Evolutionary conservation across 2,888 invertebrate species (phyloP), one percentile per base, ranked within the genome.

Genomic region (Ormyrus rosae): DNA sequence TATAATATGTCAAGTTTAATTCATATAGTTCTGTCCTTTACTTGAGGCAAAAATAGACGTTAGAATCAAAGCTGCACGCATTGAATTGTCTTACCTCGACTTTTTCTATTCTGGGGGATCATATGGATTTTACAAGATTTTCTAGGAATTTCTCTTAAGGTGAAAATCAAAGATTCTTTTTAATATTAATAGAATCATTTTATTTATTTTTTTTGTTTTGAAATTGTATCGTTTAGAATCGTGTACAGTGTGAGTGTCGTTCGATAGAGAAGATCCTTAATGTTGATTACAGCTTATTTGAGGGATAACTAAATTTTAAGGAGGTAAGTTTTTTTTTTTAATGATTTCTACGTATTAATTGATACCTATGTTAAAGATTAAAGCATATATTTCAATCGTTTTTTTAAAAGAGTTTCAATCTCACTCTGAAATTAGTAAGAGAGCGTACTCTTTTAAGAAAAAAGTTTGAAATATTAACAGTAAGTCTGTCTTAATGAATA

Each of bases 21-120:
- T 34, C 34, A 34, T 13, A 50, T 7, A 48, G 34, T n/a, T 68
- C 51, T 63, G 53, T 72, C 72, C 56, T 58, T 63, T 60, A 64
- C 70, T 78, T 53, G 78, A 75, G 78, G 74, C 51, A 74, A 68
- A 67, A 81, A 70, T 34, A 68, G 55, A 65, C 67, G 76, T 81
- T 79, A 81, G 72, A 70, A 70, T 78, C 56, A 48, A 81, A 81
- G 81, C 81, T 55, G 46, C 76, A 81, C 76, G 79, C 76, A 70
- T 19, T 81, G 56, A 77, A 76, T 73, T 71, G 48, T 79, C 81
- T 81, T 81, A 81, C 81, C 81, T 81, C 81, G 72, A 69, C 64
- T 53, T 61, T 11, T 70, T 74, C 61, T 61, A 70, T 58, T 67
- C 34, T 55, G 11, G 58, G 58, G 69, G 67, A 46, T 50, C 53